Evolutionary conservation across 2,888 invertebrate genomes (phyloP).

Genomic region (Camponotus fellah): DNA sequence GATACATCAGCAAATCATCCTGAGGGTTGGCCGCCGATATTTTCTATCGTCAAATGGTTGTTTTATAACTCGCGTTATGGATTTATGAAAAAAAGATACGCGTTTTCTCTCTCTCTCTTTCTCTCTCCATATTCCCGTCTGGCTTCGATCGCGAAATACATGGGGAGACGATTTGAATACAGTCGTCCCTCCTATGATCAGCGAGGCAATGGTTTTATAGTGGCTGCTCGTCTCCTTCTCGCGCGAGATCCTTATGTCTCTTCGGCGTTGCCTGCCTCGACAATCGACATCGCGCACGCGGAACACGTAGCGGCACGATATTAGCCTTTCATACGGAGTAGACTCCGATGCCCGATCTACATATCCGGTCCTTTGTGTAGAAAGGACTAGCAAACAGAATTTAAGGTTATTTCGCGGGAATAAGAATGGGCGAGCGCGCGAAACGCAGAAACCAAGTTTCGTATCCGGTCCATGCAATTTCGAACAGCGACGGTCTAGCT

Average conservation of each 20-base stretch:
- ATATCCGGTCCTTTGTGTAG: constrained; percentile 85
- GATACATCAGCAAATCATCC: constrained; percentile 53
- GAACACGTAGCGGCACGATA: constrained; percentile 84
- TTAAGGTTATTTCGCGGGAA: constrained; percentile 85
- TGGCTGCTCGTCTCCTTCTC: constrained; percentile 61
- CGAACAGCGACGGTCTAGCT: not conserved
- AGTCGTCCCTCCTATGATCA: constrained; percentile 70
- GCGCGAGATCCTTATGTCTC: constrained; percentile 56
- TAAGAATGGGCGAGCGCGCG: constrained; percentile 80
- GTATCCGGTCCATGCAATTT: constrained; percentile 48
- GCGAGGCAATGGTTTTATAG: constrained; percentile 79
- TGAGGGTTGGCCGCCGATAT: constrained; percentile 40
- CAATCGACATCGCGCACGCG: constrained; percentile 73
- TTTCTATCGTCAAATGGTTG: constrained; percentile 50
- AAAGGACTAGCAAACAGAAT: constrained; percentile 85
- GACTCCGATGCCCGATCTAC: constrained; percentile 80
- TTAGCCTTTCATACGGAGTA: constrained; percentile 85
- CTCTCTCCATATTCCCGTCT: constrained; percentile 9
- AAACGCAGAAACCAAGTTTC: constrained; percentile 57
- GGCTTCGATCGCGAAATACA: constrained; percentile 45
- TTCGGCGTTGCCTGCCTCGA: constrained; percentile 58
- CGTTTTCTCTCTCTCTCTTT: constrained; percentile 29
- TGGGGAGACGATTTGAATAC: constrained; percentile 67
- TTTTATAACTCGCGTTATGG: constrained; percentile 57
- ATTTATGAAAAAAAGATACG: constrained; percentile 55